Percentiles rank a stretch among this genome's conserved stretches.
phyloP scores from a whole-genome alignment of 2,113 vertebrate species.

The Cottus gobio region DNA sequence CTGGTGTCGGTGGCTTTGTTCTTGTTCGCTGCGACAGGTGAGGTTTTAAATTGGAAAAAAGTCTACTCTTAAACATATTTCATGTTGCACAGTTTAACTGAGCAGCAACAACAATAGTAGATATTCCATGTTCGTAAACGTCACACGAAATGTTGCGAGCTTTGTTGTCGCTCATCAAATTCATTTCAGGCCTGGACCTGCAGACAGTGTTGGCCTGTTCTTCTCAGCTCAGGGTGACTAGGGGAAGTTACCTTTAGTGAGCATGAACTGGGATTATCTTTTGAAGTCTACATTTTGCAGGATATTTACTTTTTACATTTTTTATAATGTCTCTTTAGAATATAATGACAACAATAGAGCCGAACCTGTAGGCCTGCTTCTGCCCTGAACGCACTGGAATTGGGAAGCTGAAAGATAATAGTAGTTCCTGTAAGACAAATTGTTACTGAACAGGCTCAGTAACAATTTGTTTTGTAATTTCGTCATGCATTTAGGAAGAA shows the following conservation, averaged over 20 bases:
- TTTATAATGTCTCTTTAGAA: not conserved
- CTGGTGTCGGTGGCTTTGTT: conserved; percentile 71
- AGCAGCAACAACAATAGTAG: not conserved
- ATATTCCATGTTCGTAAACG: rapidly evolving
- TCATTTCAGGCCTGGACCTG: not conserved
- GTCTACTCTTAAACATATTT: not conserved
- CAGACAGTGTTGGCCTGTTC: not conserved
- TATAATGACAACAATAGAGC: not conserved
- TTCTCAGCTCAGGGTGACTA: not conserved
- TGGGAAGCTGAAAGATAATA: not conserved
- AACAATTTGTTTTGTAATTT: no score
- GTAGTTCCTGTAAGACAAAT: not conserved
- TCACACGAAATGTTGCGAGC: not conserved
- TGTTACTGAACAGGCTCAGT: not conserved
- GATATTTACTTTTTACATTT: not conserved
- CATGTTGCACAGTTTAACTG: not conserved
- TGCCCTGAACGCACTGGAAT: no score
- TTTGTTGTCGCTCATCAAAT: not conserved
- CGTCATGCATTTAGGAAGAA: not conserved
- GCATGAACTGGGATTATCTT: not conserved
- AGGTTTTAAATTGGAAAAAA: not conserved
- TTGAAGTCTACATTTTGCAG: not conserved
- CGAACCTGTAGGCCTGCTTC: no score
- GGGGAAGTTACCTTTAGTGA: not conserved
- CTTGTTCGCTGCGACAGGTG: conserved; percentile 69